Base-by-base conservation (phyloP, 2,888 invertebrate species). In the Drosophila yooni region DNA sequence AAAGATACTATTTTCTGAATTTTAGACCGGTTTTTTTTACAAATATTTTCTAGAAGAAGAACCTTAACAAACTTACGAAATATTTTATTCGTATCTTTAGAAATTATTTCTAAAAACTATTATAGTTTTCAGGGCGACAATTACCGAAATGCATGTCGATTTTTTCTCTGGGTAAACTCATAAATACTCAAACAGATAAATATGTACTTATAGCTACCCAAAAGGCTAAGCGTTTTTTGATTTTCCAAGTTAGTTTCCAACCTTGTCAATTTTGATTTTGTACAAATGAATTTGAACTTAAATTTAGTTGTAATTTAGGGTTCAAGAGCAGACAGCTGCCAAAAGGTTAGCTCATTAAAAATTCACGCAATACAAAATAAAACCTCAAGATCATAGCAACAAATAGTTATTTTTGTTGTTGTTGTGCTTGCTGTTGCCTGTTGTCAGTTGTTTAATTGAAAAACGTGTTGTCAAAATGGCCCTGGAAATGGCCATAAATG, bases 401-500 rank as follows among this genome's bases (percentile, higher is more conserved):
- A 66, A 15, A n/a, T 11, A 31, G 29, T 29, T 31, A 51, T 34
- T 64, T 53, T 34, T 58, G 31, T 69, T 67, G 58, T 70, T 76
- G 56, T 51, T 64, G 58, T 34, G 21, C 25, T 57, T 13, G 31
- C 50, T 71, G 51, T 66, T 70, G 56, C 13, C 48, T 54, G 58
- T 54, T 79, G 74, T 66, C 79, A 58, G 63, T 66, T 76, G 73
- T 68, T 77, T 74, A 82, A 82, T 81, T 75, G 82, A 71, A 64
- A 76, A 89, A 85, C 83, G 76, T 83, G 80, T 84, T 67, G 74
- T 61, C 59, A 29, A 63, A 78, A 82, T 83, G 69, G 65, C 57
- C 51, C 54, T 68, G 54, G 76, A 80, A 82, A 88, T 74, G 79
- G 38, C 8, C 71, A 70, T 78, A 83, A 84, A 76, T 82, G 82